Base-by-base conservation (phyloP, 2,888 invertebrate genomes). In the Apodemia mormo region DNA sequence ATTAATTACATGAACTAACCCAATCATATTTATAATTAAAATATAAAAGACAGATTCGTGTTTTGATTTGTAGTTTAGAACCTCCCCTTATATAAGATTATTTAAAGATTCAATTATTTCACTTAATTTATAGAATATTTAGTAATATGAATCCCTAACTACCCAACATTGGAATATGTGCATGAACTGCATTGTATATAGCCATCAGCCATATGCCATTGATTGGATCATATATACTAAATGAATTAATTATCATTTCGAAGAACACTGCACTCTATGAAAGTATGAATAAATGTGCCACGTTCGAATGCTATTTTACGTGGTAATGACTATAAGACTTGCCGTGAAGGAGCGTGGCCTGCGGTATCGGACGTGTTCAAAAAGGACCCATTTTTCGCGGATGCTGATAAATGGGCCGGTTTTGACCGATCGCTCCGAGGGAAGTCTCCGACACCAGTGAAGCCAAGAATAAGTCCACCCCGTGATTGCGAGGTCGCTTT, bases 401-500 rank as follows among this genome's bases (percentile, higher is more conserved):
- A 93, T 70, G 93, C 92, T 78, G 91, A 91, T 85, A 92, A 91
- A 85, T 93, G 93, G 91, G 83, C 88, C 78, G 87, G 81, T 92
- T 92, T 94, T 93, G 95, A 94, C 90, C 94, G 94, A 77, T 94
- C 94, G 80, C 93, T 94, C 82, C 92, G 94, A 81, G 93, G 92
- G 81, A 89, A 86, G 82, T 95, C 96, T 75, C 96, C 96, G 80
- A 96, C 96, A 81, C 96, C 96, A 69, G 95, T 95, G 86, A 96
- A 96, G 94, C 94, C 94, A 81, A 95, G 96, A 87, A 94, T 94
- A 84, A 96, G 94, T 91, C 94, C 90, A 80, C 96, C 96, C 78
- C 94, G 96, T 77, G 95, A 95, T 84, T 94, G 94, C 82, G 96
- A 96, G 91, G 94, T 96, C 83, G 96, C 96, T 80, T 96, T 94